Evolutionary conservation across 1,140 invertebrate genomes (phyloP).

Genomic region (Drosophila tani): DNA sequence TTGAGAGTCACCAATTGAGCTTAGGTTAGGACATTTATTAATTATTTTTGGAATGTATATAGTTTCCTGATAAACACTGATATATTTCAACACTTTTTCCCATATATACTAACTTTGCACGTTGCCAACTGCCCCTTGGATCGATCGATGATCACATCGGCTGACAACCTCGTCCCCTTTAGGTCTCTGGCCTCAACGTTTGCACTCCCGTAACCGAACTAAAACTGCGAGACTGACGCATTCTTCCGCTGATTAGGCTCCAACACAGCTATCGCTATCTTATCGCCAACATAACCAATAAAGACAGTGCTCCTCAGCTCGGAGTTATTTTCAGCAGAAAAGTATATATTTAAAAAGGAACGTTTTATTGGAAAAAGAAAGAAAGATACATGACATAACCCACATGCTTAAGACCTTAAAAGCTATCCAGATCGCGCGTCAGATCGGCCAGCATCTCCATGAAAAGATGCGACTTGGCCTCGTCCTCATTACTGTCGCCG

Average conservation of each 20-base stretch:
- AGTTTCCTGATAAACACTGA: neutral
- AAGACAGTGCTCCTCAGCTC: constrained; percentile 8
- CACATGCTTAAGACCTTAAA: constrained; percentile 41
- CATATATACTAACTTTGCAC: neutral
- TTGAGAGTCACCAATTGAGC: too few relatives aligned
- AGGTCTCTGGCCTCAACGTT: constrained; percentile 1
- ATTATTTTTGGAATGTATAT: too few relatives aligned
- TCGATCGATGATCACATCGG: constrained; percentile 42
- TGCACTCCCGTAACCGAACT: constrained; percentile 15
- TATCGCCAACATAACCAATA: constrained; percentile 30
- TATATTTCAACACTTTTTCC: neutral
- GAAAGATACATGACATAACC: constrained; percentile 33
- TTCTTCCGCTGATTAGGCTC: constrained; percentile 20
- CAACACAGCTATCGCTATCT: constrained; percentile 37
- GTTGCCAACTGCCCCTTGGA: constrained; percentile 9
- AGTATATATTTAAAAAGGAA: constrained; percentile 18
- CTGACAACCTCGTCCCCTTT: constrained; percentile 31
- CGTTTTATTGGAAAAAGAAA: constrained; percentile 28
- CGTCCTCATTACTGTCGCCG: constrained; percentile 49
- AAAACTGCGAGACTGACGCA: constrained; percentile 39
- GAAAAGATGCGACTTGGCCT: constrained; percentile 72
- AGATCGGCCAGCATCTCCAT: constrained; percentile 83
- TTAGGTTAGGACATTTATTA: too few relatives aligned
- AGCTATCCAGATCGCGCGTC: constrained; percentile 79
- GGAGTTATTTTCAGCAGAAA: constrained; percentile 35